phyloP scores from a whole-genome alignment of 2,797 vertebrate genomes.

The Sparus aurata region DNA sequence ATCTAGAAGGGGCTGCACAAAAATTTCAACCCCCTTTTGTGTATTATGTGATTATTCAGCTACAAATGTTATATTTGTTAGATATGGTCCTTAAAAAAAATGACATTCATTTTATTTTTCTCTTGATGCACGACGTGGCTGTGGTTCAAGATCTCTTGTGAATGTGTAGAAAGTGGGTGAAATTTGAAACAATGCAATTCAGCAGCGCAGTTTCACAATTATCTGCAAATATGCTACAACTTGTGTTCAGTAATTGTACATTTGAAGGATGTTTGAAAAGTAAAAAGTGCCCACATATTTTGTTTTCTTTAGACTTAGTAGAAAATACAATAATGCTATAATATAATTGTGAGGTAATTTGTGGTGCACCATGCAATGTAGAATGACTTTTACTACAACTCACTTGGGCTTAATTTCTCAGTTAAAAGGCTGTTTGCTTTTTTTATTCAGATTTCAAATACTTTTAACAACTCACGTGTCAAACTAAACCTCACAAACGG shows the following conservation, averaged over 20 bases:
- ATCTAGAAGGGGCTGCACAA: slow-evolving; percentile 3
- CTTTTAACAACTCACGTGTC: not conserved
- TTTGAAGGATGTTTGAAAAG: slow-evolving; percentile 5
- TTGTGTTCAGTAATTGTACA: not conserved
- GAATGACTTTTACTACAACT: not conserved
- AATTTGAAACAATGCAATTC: slow-evolving; percentile 1
- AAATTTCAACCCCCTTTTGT: not conserved
- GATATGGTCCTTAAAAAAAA: not conserved
- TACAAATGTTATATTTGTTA: slow-evolving; percentile 1
- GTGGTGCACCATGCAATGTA: not conserved
- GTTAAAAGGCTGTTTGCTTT: slow-evolving; percentile 14
- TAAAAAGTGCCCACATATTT: not conserved
- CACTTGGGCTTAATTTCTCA: not conserved
- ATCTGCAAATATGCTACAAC: not conserved
- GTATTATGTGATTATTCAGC: not conserved
- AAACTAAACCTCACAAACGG: slow-evolving; percentile 42
- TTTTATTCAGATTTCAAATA: slow-evolving; percentile 27
- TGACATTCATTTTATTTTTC: not conserved
- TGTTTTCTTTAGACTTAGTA: too few relatives aligned
- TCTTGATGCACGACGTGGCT: not conserved
- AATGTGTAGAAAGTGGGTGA: not conserved
- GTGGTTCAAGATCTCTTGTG: not conserved
- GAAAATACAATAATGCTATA: not conserved
- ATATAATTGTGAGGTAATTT: not conserved
- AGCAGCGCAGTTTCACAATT: not conserved